phyloP scores from a whole-genome alignment of 2,888 invertebrate species.

The Lasioglossum villosulum region DNA sequence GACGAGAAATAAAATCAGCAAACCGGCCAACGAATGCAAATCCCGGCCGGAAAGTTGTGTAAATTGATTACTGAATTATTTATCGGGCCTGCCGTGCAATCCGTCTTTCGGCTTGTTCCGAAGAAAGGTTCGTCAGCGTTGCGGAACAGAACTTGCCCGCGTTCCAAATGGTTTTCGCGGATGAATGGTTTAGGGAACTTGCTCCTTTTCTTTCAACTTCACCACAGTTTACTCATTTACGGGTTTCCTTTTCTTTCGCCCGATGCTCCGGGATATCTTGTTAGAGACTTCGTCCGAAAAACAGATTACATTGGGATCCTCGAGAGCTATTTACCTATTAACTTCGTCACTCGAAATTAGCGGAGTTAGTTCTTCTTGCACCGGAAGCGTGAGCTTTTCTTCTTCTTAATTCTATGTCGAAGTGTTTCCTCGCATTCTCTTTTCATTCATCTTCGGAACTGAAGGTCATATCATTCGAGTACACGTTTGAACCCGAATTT shows the following conservation, averaged over 20 bases:
- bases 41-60: slow-evolving; percentile 71
- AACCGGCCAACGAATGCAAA: slow-evolving; percentile 72
- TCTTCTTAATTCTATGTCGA: too few species aligned
- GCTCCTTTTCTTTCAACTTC: slow-evolving; percentile 5
- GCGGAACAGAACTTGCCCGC: background rate
- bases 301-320: background rate
- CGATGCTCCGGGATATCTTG: background rate
- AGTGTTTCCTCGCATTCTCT: too few species aligned
- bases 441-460: too few species aligned
- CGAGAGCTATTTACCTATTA: background rate
- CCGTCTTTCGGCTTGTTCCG: background rate
- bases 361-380: background rate
- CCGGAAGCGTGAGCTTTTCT: background rate
- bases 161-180: background rate
- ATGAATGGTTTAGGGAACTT: slow-evolving; percentile 12
- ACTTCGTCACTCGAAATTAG: background rate
- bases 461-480: too few species aligned
- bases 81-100: slow-evolving; percentile 61
- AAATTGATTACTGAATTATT: slow-evolving; percentile 81
- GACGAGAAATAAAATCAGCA: slow-evolving; percentile 75
- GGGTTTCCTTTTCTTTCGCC: background rate
- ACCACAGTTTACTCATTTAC: background rate
- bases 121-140: slow-evolving; percentile 21
- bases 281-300: background rate
- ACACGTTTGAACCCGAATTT: too few species aligned